phyloP scores from a whole-genome alignment of 2,888 invertebrate genomes.

The Drosophila nr. fundita region DNA sequence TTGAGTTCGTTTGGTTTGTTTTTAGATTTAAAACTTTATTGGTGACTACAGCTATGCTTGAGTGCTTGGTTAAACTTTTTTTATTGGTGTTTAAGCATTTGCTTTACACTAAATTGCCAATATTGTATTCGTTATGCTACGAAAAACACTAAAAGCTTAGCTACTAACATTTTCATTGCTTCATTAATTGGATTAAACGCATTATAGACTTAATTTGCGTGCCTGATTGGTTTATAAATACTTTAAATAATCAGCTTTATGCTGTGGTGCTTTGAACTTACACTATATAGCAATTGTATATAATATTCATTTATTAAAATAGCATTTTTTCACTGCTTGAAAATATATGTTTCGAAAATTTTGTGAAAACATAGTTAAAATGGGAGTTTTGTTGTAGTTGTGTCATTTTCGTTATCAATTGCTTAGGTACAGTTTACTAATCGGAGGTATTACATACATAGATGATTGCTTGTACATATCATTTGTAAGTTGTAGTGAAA shows the following conservation, averaged over 20 bases:
- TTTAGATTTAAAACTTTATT: conserved; percentile 64
- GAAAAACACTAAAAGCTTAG: conserved; percentile 47
- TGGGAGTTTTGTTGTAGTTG: conserved; percentile 39
- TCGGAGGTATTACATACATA: conserved; percentile 75
- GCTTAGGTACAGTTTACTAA: conserved; percentile 75
- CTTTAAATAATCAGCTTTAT: conserved; percentile 58
- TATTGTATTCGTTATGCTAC: conserved; percentile 39
- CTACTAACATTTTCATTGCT: conserved; percentile 58
- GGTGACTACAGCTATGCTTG: conserved; percentile 62
- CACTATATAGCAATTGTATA: conserved; percentile 57
- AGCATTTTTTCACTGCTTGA: conserved; percentile 28
- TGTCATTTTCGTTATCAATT: conserved; percentile 36
- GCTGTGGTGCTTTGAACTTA: conserved; percentile 67
- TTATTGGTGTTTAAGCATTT: conserved; percentile 39
- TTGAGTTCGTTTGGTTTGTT: background rate
- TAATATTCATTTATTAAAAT: conserved; percentile 43
- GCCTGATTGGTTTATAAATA: conserved; percentile 51
- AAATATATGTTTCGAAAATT: conserved; percentile 48
- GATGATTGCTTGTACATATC: conserved; percentile 61
- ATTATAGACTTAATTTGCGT: conserved; percentile 42
- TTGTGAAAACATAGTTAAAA: conserved; percentile 27
- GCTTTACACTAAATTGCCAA: conserved; percentile 60
- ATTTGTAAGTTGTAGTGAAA: conserved; percentile 26
- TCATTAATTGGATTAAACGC: conserved; percentile 56
- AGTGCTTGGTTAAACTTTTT: conserved; percentile 62